phyloP scores from a whole-genome alignment of 2,888 invertebrate genomes.

The Hoplodrina ambigua region DNA sequence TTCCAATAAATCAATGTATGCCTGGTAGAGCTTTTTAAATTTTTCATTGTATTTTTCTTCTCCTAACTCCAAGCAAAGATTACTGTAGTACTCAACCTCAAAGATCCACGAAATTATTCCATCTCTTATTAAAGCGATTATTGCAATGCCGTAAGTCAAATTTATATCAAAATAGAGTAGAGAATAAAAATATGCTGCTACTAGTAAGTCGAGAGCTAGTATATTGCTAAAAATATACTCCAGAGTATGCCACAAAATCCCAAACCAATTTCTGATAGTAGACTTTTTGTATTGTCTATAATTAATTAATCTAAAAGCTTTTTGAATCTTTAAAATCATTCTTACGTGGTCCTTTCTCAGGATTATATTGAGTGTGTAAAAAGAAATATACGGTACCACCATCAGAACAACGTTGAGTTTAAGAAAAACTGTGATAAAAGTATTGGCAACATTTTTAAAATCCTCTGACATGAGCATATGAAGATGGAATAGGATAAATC shows the following conservation, averaged over 20 bases:
- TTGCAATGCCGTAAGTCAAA: constrained; percentile 5
- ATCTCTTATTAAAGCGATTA: constrained; percentile 29
- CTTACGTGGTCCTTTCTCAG: constrained; percentile 7
- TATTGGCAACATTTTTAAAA: background rate
- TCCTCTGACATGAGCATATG: background rate
- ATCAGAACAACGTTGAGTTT: background rate
- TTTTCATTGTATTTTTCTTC: background rate
- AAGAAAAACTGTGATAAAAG: background rate
- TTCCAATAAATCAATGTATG: constrained; percentile 16
- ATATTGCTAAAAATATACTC: background rate
- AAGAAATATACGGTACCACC: constrained; percentile 1
- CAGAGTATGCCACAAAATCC: background rate
- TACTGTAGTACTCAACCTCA: constrained; percentile 9
- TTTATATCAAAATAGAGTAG: constrained; percentile 20
- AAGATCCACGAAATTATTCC: constrained; percentile 22
- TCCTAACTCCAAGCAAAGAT: background rate
- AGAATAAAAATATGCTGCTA: constrained; percentile 9
- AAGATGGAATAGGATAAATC: background rate
- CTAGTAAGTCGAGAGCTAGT: rapidly evolving
- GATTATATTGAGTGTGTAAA: constrained; percentile 8
- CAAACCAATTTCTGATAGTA: constrained; percentile 15
- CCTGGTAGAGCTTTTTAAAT: constrained; percentile 11
- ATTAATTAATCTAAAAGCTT: constrained; percentile 10
- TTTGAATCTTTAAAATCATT: constrained; percentile 31
- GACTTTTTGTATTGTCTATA: constrained; percentile 2